phyloP scores from a whole-genome alignment of 35 echinoderm and acorn worm genomes.

The Chiridota heheva region DNA sequence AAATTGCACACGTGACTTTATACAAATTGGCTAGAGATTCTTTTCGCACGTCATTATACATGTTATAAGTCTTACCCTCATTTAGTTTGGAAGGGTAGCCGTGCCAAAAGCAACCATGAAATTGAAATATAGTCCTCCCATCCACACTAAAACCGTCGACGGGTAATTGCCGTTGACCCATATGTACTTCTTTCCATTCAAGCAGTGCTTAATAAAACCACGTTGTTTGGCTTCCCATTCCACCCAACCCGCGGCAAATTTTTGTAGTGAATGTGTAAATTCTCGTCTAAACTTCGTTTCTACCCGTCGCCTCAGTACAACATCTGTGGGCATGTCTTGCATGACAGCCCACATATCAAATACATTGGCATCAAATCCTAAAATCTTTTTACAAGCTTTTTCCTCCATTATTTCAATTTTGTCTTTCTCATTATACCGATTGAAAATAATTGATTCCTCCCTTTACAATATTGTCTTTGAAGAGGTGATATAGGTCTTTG shows the following conservation, averaged over 20 bases:
- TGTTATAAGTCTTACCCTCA: constrained; percentile 13
- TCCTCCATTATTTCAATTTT: constrained; percentile 31
- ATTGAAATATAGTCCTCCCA: constrained; percentile 14
- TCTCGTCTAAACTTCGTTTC: constrained; percentile 25
- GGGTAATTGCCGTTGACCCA: constrained; percentile 23
- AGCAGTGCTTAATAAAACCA: constrained; percentile 3
- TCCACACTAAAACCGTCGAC: constrained; percentile 23
- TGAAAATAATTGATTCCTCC: constrained; percentile 53
- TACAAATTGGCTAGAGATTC: constrained; percentile 15
- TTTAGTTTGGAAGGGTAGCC: neutral
- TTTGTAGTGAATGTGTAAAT: constrained; percentile 10
- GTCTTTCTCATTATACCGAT: constrained; percentile 33
- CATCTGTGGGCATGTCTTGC: constrained; percentile 56
- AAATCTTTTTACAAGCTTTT: constrained; percentile 23
- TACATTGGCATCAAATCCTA: constrained; percentile 64
- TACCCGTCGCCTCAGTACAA: constrained; percentile 18
- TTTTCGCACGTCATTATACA: neutral
- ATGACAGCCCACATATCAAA: constrained; percentile 50
- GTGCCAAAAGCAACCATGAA: constrained; percentile 31
- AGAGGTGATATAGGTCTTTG: constrained; percentile 34
- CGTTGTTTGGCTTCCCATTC: constrained; percentile 23
- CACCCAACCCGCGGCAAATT: constrained; percentile 39
- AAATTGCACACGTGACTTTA: neutral
- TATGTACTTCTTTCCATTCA: neutral
- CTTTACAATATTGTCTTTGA: constrained; percentile 48